Conservation (phyloP, 2,888 invertebrate genomes). For the Protodeltote pygarga region DNA sequence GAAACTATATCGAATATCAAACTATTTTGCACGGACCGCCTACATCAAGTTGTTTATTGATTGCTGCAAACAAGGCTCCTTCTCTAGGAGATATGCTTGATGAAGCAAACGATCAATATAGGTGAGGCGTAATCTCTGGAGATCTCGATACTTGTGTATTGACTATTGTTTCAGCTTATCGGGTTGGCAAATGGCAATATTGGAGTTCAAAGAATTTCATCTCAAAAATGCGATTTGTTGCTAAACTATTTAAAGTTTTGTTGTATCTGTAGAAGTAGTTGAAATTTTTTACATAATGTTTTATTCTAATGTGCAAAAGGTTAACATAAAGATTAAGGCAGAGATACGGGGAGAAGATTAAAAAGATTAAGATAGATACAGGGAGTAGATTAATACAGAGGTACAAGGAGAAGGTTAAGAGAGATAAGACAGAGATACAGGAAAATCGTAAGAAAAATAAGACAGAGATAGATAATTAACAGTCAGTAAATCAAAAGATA, state of each 20-base stretch:
- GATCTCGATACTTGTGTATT: slow-evolving; percentile 4
- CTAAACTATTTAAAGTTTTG: slow-evolving; percentile 4
- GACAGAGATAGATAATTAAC: no score
- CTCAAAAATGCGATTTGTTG: slow-evolving; percentile 6
- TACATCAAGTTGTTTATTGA: slow-evolving; percentile 10
- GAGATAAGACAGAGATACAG: no score
- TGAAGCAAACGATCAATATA: slow-evolving; percentile 41
- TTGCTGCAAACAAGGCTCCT: slow-evolving; percentile 25
- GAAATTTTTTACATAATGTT: no score
- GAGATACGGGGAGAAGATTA: no score
- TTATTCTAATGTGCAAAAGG: no score
- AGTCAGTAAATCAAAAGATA: no score
- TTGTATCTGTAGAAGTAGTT: no score
- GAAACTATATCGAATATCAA: not conserved
- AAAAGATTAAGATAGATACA: no score
- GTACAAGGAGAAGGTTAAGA: no score
- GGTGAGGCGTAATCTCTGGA: slow-evolving; percentile 24
- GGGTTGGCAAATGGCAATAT: slow-evolving; percentile 26
- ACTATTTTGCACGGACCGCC: not conserved
- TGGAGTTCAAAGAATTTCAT: slow-evolving; percentile 8
- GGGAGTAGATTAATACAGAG: no score
- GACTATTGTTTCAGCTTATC: slow-evolving; percentile 20
- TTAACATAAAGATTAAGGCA: no score
- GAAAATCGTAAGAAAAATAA: no score
- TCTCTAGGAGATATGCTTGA: slow-evolving; percentile 40